Base-by-base conservation (phyloP, 2,113 vertebrate genomes). In the Chionodraco myersi region DNA sequence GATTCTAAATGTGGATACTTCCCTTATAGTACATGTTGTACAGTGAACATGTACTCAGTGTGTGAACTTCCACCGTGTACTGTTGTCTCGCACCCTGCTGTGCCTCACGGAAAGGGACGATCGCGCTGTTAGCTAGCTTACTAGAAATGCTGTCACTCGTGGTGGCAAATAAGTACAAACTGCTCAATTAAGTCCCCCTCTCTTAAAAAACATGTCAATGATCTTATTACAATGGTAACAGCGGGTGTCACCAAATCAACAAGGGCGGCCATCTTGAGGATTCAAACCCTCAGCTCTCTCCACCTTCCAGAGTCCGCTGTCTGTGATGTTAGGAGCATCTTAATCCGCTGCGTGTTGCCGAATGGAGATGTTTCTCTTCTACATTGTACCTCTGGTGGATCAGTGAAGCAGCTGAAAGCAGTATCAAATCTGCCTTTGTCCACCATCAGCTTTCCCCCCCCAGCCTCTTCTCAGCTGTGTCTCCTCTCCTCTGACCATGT, bases 401-500 rank as follows among this genome's bases (percentile, higher is more conserved):
- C 47, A 3, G 7, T 54, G 34, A 16, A 44, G 16, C 41, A 34
- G 45, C 23, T 48, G 23, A 67, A 54, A 53, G 9, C 18, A 54
- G 10, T 10, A 26, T 26, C 5, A 81, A 57, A 58, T 16, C 6
- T 49, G 10, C 5, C 21, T 4, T 41, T 41, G 44, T 58, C 58
- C 34, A 18, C 41, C 14, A 44, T 70, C 23, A 7, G 30, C 7
- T 48, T 61, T 60, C 65, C 58, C 56, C 21, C 56, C 48, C 8
- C 11, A 62, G 36, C 15, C 30, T 61, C 47, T 47, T 30, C 18
- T 77, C 48, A 62, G 44, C 56, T 75, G 49, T 68, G 48, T 78
- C 53, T 56, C 83, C 52, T 59, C 26, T 2, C 18, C 64, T 76
- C 77, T 81, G 53, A 82, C 23, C 18, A 81, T 52, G 63, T 82